phyloP scores from a whole-genome alignment of 2,888 invertebrate species.

The Oxycera nigricornis region DNA sequence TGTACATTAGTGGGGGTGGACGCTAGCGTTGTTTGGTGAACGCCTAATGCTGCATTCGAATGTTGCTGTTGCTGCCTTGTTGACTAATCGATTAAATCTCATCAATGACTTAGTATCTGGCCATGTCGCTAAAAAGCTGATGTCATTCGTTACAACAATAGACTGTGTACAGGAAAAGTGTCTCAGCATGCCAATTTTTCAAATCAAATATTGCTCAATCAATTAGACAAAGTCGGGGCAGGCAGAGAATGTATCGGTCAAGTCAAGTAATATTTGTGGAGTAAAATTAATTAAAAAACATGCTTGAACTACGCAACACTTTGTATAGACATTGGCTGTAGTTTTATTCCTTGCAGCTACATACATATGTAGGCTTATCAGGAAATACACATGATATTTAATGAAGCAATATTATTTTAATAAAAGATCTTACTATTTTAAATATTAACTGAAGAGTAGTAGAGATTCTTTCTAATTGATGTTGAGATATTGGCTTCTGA shows the following conservation, averaged over 20 bases:
- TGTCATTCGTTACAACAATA: conserved; percentile 18
- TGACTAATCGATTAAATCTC: conserved; percentile 35
- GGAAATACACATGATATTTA: too few species aligned
- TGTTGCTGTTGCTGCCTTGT: neutral
- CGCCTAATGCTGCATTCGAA: conserved; percentile 15
- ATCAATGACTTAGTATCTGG: conserved; percentile 18
- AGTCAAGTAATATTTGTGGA: neutral
- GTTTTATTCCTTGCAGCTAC: too few species aligned
- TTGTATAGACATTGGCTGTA: neutral
- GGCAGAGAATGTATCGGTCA: neutral
- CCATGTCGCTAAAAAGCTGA: conserved; percentile 9
- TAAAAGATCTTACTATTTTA: too few species aligned
- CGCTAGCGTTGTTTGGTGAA: neutral
- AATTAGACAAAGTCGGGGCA: neutral
- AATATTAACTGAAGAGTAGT: too few species aligned
- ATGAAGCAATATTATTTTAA: too few species aligned
- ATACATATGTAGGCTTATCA: too few species aligned
- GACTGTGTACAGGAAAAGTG: neutral
- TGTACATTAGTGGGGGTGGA: conserved; percentile 8
- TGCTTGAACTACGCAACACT: neutral
- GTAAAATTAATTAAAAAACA: neutral
- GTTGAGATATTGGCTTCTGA: too few species aligned
- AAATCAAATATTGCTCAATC: neutral
- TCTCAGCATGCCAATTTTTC: neutral
- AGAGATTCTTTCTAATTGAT: too few species aligned